These are phyloP conservation scores for Agonopterix arenella DNA, from an alignment of 2,888 invertebrate genomes.

Conservation along the genomic window DNA sequence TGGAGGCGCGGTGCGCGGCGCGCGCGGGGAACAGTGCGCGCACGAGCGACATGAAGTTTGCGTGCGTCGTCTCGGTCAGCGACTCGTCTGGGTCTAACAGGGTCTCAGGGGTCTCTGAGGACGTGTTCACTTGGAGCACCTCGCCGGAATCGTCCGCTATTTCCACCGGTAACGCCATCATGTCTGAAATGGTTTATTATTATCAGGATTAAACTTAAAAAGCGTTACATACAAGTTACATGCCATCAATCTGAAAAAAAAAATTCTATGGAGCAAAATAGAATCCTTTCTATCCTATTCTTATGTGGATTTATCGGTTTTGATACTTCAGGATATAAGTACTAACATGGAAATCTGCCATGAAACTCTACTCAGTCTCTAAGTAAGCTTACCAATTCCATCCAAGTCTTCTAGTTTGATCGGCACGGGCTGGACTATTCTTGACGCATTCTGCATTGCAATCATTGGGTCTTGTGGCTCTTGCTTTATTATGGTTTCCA, in stretches of 20 bases:
- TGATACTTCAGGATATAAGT: too few relatives aligned
- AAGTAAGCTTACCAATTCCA: constrained; percentile 53
- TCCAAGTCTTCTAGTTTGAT: constrained; percentile 69
- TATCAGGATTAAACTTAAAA: too few relatives aligned
- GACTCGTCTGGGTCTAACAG: constrained; percentile 46
- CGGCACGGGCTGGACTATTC: constrained; percentile 52
- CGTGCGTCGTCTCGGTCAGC: constrained; percentile 88
- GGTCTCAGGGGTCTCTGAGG: constrained; percentile 22
- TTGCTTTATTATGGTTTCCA: constrained; percentile 52
- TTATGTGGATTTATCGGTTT: too few relatives aligned
- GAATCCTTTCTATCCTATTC: too few relatives aligned
- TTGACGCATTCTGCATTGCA: constrained; percentile 31
- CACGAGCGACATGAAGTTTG: constrained; percentile 91
- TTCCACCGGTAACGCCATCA: constrained; percentile 87
- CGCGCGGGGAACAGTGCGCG: constrained; percentile 92
- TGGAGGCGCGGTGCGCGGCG: constrained; percentile 89
- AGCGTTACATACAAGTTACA: too few relatives aligned
- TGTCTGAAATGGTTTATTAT: constrained; percentile 58
- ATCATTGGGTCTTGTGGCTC: constrained; percentile 46
- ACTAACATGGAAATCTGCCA: too few relatives aligned
- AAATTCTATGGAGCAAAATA: too few relatives aligned
- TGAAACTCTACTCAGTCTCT: too few relatives aligned
- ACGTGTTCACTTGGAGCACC: constrained; percentile 43
- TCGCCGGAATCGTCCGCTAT: constrained; percentile 78
- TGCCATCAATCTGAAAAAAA: too few relatives aligned